Evolutionary conservation across 1,140 invertebrate species (phyloP), one percentile per base, ranked within the genome.

Genomic region (Dufourea novaeangliae): DNA sequence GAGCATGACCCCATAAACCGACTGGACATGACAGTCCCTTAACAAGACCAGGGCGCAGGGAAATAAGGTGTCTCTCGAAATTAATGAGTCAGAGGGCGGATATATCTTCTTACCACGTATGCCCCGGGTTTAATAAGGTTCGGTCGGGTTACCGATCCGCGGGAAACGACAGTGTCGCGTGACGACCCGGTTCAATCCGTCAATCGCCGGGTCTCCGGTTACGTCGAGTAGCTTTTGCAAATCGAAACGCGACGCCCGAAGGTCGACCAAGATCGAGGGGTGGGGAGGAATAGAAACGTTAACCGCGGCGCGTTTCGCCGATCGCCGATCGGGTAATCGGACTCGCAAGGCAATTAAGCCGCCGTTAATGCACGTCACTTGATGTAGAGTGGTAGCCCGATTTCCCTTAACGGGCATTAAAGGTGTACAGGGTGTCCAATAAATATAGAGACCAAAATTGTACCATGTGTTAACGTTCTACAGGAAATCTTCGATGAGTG

Each of bases 1-100:
- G n/a, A n/a, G n/a, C n/a, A n/a, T n/a, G n/a, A n/a, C n/a, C n/a
- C n/a, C n/a, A n/a, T n/a, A n/a, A n/a, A n/a, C n/a, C n/a, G n/a
- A n/a, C n/a, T n/a, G n/a, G n/a, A n/a, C n/a, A n/a, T n/a, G n/a
- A n/a, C n/a, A n/a, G n/a, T n/a, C n/a, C n/a, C n/a, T n/a, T n/a
- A n/a, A n/a, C n/a, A n/a, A n/a, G n/a, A n/a, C n/a, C 0, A 50
- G 20, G 20, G 46, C 5, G 46, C 41, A n/a, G n/a, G n/a, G n/a
- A 67, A 81, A 77, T 63, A 66, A 63, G 74, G 34, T 69, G 57
- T 78, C n/a, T n/a, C 62, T 52, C 11, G 27, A 81, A 69, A 78
- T 72, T 67, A 67, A 73, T 82, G 81, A 83, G 73, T 83, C 81
- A 83, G 46, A 12, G 52, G 34, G 54, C 81, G 74, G 68, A 82